Conservation (phyloP, 1,140 invertebrate genomes). For the Tribolium madens region DNA sequence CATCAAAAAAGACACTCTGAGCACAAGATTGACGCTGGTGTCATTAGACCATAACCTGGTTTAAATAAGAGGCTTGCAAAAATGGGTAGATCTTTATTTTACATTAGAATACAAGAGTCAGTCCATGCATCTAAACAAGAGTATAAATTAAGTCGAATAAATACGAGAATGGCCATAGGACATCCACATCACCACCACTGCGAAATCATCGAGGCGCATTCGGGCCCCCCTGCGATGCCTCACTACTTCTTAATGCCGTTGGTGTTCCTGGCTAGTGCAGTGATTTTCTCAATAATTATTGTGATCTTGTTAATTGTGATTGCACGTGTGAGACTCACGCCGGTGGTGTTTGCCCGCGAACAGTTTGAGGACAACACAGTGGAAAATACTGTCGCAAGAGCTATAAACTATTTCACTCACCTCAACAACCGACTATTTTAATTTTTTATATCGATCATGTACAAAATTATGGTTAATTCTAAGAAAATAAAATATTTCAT, state of each 20-base stretch:
- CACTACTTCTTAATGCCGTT: constrained; percentile 29
- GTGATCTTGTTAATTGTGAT: constrained; percentile 49
- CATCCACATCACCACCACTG: constrained; percentile 24
- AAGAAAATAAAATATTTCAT: constrained; percentile 4
- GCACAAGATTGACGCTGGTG: not conserved
- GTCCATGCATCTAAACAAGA: constrained; percentile 22
- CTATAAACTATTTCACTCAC: constrained; percentile 26
- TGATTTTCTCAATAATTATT: constrained; percentile 48
- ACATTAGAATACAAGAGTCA: constrained; percentile 7
- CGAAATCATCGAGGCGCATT: constrained; percentile 31
- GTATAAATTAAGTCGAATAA: not conserved
- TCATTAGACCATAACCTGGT: constrained; percentile 13
- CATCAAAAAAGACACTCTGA: constrained; percentile 9
- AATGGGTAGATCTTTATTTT: constrained; percentile 13
- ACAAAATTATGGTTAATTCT: constrained; percentile 22
- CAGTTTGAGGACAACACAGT: constrained; percentile 21
- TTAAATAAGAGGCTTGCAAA: constrained; percentile 2
- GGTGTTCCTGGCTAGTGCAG: constrained; percentile 40
- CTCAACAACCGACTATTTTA: constrained; percentile 13
- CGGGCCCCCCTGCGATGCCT: constrained; percentile 26
- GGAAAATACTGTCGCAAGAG: constrained; percentile 40
- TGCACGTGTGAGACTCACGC: constrained; percentile 47
- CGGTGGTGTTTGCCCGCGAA: constrained; percentile 45
- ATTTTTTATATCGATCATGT: not conserved
- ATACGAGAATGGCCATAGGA: constrained; percentile 5